Conservation (phyloP, 1,140 invertebrate species). For the Hestina assimilis region DNA sequence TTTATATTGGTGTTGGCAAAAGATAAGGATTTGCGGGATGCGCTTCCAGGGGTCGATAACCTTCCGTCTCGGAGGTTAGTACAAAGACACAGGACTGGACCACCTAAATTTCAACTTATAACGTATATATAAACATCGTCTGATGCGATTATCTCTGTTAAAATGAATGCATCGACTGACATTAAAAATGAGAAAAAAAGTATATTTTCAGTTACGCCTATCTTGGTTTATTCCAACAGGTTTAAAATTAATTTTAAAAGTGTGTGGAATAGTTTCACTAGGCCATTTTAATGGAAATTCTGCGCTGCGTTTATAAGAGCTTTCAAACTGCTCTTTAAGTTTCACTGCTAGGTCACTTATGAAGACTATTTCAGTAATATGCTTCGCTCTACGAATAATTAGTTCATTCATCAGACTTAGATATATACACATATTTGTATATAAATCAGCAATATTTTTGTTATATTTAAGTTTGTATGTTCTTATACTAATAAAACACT, state of each 20-base stretch:
- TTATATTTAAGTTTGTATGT: too few relatives aligned
- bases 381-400: conserved; percentile 16
- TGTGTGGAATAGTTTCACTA: not conserved
- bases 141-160: not conserved
- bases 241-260: not conserved
- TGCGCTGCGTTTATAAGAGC: conserved; percentile 7
- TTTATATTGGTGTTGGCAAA: conserved; percentile 24
- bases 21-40: conserved; percentile 59
- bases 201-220: not conserved
- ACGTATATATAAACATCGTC: not conserved
- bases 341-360: conserved; percentile 19
- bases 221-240: not conserved
- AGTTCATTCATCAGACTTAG: too few relatives aligned
- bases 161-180: not conserved
- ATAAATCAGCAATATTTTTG: too few relatives aligned
- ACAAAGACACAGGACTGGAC: conserved; percentile 31
- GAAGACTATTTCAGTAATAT: conserved; percentile 13
- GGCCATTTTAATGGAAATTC: conserved; percentile 8
- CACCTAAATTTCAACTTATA: not conserved
- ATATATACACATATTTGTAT: too few relatives aligned
- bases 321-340: conserved; percentile 10
- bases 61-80: conserved; percentile 49
- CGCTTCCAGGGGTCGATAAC: conserved; percentile 49
- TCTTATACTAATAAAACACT: too few relatives aligned
- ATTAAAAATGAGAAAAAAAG: not conserved